phyloP scores from a whole-genome alignment of 2,797 vertebrate genomes.

The Chiroxiphia lanceolata region DNA sequence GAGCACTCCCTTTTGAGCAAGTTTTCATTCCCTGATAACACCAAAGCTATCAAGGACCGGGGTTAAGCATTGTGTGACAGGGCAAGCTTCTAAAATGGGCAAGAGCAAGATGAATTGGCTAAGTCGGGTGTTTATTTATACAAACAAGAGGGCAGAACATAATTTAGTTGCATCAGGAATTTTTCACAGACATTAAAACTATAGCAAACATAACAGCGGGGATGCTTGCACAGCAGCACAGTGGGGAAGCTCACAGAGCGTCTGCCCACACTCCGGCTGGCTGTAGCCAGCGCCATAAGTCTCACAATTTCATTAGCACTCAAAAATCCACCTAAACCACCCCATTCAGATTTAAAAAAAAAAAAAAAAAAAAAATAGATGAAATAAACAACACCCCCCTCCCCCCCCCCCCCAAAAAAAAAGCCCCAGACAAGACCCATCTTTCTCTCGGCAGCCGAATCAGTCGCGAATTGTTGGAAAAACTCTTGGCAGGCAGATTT shows the following conservation, averaged over 20 bases:
- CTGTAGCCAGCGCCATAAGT: conserved; percentile 76
- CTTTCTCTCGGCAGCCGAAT: conserved; percentile 61
- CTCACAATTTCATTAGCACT: conserved; percentile 79
- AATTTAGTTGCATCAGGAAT: conserved; percentile 80
- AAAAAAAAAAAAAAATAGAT: not conserved
- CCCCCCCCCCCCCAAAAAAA: not conserved
- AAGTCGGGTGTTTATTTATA: conserved; percentile 73
- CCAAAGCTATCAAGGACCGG: conserved; percentile 17
- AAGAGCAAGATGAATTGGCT: conserved; percentile 68
- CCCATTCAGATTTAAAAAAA: not conserved
- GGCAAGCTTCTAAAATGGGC: conserved; percentile 57
- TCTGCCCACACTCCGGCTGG: conserved; percentile 77
- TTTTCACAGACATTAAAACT: conserved; percentile 84
- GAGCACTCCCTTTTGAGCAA: conserved; percentile 34
- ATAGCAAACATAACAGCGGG: conserved; percentile 83
- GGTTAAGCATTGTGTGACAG: conserved; percentile 47
- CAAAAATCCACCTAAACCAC: conserved; percentile 71
- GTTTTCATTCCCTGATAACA: conserved; percentile 54
- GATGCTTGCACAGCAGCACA: conserved; percentile 78
- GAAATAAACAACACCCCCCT: not conserved
- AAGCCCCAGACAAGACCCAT: conserved; percentile 54
- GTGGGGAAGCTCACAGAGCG: conserved; percentile 77
- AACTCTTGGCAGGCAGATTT: conserved; percentile 70
- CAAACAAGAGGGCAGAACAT: conserved; percentile 78
- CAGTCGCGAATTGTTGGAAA: conserved; percentile 68